Conservation (phyloP, 2,888 invertebrate species). For the Pherbina coryleti region DNA sequence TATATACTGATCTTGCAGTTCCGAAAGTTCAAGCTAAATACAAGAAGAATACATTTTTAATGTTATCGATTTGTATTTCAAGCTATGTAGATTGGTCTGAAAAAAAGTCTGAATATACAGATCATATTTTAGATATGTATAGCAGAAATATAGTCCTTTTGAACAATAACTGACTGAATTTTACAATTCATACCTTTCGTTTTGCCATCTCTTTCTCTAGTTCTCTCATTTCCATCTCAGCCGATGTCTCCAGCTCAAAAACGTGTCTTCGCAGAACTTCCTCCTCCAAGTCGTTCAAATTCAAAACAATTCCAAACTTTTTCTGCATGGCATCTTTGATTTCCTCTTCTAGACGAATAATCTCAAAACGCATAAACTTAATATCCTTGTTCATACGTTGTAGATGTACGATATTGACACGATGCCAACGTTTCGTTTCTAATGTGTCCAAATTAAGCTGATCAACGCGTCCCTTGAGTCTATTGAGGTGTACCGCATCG, state of each 20-base stretch:
- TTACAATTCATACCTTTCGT: conserved; percentile 60
- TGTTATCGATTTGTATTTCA: background rate
- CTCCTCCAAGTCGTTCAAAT: conserved; percentile 73
- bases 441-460: conserved; percentile 77
- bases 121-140: too few relatives aligned
- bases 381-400: conserved; percentile 80
- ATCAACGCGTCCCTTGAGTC: conserved; percentile 75
- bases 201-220: conserved; percentile 70
- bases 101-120: too few relatives aligned
- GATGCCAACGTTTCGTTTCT: conserved; percentile 75
- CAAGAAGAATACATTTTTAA: background rate
- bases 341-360: conserved; percentile 72
- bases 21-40: conserved; percentile 51
- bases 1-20: conserved; percentile 66
- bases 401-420: conserved; percentile 77
- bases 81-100: too few relatives aligned
- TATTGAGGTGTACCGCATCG: conserved; percentile 73
- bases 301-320: conserved; percentile 73
- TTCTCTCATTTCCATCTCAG: conserved; percentile 69
- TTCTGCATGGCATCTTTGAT: conserved; percentile 71
- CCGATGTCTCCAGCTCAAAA: conserved; percentile 71
- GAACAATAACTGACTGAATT: background rate
- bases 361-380: conserved; percentile 75
- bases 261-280: conserved; percentile 72
- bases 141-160: too few relatives aligned